These are phyloP conservation scores for Turnix velox DNA, from an alignment of 2,113 vertebrate species.

Conservation along the genomic window DNA sequence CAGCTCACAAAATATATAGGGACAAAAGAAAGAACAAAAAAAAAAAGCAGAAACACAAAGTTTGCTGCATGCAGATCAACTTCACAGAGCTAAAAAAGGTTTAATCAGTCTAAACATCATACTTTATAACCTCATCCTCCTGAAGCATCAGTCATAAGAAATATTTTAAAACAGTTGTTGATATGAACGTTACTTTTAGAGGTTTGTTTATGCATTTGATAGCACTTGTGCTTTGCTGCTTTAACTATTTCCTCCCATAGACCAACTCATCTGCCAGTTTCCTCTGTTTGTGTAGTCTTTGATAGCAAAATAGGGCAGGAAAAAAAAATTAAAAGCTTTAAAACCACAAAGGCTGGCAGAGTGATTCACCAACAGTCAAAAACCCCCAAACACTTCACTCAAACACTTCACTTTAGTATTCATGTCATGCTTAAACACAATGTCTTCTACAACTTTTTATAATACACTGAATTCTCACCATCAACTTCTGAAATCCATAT, in stretches of 20 bases:
- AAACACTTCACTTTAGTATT: no score
- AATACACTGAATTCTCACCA: not conserved
- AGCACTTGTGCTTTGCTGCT: not conserved
- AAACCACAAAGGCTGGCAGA: constrained; percentile 1
- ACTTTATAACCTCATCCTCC: not conserved
- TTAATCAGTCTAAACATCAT: not conserved
- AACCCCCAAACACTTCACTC: not conserved
- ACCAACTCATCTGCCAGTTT: constrained; percentile 2
- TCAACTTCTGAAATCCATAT: not conserved
- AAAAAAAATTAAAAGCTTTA: not conserved
- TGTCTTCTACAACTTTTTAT: not conserved
- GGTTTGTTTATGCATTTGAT: not conserved
- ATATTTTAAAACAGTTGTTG: not conserved
- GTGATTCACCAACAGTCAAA: constrained; percentile 6
- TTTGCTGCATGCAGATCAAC: not conserved
- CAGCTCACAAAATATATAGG: rapidly evolving
- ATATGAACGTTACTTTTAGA: not conserved
- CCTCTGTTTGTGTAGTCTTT: not conserved
- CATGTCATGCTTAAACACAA: not conserved
- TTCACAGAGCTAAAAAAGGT: not conserved
- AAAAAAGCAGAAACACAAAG: no score
- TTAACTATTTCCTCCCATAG: constrained; percentile 29
- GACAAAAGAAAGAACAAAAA: no score
- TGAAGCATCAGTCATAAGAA: not conserved
- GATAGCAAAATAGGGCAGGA: not conserved